A percentile compares a stretch with the other conserved stretches of the same genome.
Evolutionary conservation across 2,797 vertebrate genomes (phyloP).

Genomic region (Catharus ustulatus): DNA sequence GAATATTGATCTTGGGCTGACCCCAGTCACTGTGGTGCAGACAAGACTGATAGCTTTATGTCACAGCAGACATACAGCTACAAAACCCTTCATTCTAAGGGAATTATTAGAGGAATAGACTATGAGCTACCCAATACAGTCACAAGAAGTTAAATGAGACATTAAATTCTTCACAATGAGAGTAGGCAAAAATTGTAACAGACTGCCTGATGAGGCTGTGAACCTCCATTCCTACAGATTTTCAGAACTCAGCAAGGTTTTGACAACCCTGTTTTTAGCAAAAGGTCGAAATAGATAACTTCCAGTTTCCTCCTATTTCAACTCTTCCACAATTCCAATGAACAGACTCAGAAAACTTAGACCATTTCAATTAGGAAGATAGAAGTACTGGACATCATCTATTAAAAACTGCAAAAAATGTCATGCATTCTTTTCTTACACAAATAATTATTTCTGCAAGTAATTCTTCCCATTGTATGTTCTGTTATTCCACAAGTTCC

Average conservation of each 20-base stretch:
- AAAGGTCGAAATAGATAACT: not conserved
- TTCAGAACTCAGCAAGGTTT: not conserved
- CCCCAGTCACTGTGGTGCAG: not conserved
- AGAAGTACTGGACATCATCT: not conserved
- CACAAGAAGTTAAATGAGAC: not conserved
- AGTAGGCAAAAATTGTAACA: not conserved
- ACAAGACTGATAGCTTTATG: not conserved
- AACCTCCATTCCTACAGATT: not conserved
- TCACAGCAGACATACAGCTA: not conserved
- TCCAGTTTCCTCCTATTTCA: not conserved
- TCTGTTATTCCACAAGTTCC: not conserved
- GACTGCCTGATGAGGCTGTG: not conserved
- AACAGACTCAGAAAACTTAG: not conserved
- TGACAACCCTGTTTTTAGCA: not conserved
- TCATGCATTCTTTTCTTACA: not conserved
- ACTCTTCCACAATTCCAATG: not conserved
- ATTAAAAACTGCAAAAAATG: not conserved
- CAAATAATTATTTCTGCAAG: not conserved
- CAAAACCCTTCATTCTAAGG: not conserved
- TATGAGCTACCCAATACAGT: not conserved
- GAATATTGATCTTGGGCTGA: not conserved
- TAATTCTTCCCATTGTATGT: not conserved
- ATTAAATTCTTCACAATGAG: not conserved
- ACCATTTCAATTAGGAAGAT: not conserved
- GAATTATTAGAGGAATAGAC: not conserved